Evolutionary conservation across 2,888 invertebrate genomes (phyloP).

Genomic region (Malacosoma neustria): DNA sequence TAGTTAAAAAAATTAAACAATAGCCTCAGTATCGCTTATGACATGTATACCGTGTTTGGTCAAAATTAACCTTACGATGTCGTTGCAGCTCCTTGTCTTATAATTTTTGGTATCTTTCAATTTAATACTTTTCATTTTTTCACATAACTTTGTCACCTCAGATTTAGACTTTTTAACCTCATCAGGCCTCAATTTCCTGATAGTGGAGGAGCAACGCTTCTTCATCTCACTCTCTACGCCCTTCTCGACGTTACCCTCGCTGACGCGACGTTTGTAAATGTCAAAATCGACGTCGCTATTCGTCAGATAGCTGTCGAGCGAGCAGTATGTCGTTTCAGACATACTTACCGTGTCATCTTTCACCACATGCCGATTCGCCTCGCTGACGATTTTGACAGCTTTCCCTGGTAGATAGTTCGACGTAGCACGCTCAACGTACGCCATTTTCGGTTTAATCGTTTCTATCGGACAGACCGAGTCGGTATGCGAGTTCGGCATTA

Average conservation of each 20-base stretch:
- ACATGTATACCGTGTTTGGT: conserved; percentile 87
- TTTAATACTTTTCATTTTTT: conserved; percentile 60
- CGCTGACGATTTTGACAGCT: conserved; percentile 82
- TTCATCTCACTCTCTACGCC: conserved; percentile 27
- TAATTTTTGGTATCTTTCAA: conserved; percentile 51
- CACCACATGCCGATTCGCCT: conserved; percentile 51
- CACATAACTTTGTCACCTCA: conserved; percentile 68
- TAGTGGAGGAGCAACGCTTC: conserved; percentile 57
- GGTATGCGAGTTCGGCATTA: conserved; percentile 43
- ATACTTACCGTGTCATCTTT: conserved; percentile 54
- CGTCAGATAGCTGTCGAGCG: conserved; percentile 73
- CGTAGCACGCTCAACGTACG: conserved; percentile 54
- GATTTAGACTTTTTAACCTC: conserved; percentile 62
- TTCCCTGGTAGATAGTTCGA: conserved; percentile 78
- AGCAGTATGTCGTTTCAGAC: conserved; percentile 42
- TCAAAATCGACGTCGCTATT: conserved; percentile 55
- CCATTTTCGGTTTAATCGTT: conserved; percentile 50
- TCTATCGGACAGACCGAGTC: conserved; percentile 50
- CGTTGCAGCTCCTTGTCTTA: conserved; percentile 67
- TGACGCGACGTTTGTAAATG: conserved; percentile 45
- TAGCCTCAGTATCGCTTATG: conserved; percentile 85
- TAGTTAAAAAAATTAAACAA: conserved; percentile 47
- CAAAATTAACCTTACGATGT: conserved; percentile 81
- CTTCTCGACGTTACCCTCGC: conserved; percentile 51
- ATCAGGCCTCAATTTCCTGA: conserved; percentile 49